Base-by-base conservation (phyloP, 2,888 invertebrate genomes). In the Dynastes tityus region DNA sequence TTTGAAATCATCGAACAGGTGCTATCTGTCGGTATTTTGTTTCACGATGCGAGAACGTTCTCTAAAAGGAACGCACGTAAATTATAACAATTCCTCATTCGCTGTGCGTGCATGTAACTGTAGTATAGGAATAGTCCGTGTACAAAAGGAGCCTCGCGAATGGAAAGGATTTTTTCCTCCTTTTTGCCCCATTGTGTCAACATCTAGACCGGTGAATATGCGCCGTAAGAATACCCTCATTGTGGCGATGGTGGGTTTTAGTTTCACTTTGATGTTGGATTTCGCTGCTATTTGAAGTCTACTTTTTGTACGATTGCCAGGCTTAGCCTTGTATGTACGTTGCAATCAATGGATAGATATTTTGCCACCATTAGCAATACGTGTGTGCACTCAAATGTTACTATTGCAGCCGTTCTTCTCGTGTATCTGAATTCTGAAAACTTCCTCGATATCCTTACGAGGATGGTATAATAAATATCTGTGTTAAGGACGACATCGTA, bases 181-280 rank as follows among this genome's bases (percentile, higher is more conserved):
- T 55, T 55, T n/a, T 55, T 55, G 55, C 55, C 8, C 55, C 22
- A 55, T 55, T 55, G 13, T 55, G 55, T 55, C 55, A 45, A 22
- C 11, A 16, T 55, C 13, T n/a, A 55, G 6, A 55, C n/a, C 22
- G 55, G 55, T 22, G 55, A 55, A 65, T 65, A 45, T 65, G 65
- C 16, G 5, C 1, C 37, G 65, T 55, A 8, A 40, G 37, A 40
- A 8, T 37, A n/a, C 37, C 11, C 45, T 45, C 45, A 65, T 65
- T 65, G 40, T n/a, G 40, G 16, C 40, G 16, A 8, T 6, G 65
- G 32, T 40, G 40, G 16, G 8, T 37, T 65, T 37, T 65, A 65
- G 65, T n/a, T 64, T 40, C 40, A 40, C 65, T 65, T 65, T 65
- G 65, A 65, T 65, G 65, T 65, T 8, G 65, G n/a, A 65, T 45